Evolutionary conservation across 1,140 invertebrate species (phyloP).

Genomic region (Venturia canescens): DNA sequence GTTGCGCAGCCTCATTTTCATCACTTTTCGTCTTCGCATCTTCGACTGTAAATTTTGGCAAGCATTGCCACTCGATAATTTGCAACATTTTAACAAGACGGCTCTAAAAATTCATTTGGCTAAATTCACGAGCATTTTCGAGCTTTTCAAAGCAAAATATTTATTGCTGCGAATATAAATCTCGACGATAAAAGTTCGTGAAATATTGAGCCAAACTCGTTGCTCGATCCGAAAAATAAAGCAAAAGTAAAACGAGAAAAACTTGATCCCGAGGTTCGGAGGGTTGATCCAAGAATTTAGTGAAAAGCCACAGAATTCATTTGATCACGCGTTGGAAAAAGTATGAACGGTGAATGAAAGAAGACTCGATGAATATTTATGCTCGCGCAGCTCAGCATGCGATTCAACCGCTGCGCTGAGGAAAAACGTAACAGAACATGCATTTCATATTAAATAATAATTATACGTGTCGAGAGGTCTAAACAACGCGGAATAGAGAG

Average conservation of each 20-base stretch:
- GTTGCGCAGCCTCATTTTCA: not conserved
- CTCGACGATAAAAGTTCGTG: no score
- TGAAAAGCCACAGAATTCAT: not conserved
- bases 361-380: slow-evolving; percentile 35
- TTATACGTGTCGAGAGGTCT: slow-evolving; percentile 17
- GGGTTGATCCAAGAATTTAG: not conserved
- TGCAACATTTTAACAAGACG: no score
- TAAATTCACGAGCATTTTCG: no score
- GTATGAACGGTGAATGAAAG: slow-evolving; percentile 28
- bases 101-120: no score
- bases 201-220: not conserved
- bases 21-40: no score
- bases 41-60: no score
- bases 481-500: not conserved
- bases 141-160: no score
- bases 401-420: not conserved
- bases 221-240: not conserved
- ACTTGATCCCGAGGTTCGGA: no score
- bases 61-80: no score
- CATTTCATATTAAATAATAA: slow-evolving; percentile 19
- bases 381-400: not conserved
- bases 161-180: no score
- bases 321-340: not conserved
- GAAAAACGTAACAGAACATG: slow-evolving; percentile 5
- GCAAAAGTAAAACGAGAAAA: no score